A percentile compares a stretch with the other conserved stretches of the same genome.
Evolutionary conservation across 2,888 invertebrate species (phyloP).

Genomic region (Chymomyza amoena): DNA sequence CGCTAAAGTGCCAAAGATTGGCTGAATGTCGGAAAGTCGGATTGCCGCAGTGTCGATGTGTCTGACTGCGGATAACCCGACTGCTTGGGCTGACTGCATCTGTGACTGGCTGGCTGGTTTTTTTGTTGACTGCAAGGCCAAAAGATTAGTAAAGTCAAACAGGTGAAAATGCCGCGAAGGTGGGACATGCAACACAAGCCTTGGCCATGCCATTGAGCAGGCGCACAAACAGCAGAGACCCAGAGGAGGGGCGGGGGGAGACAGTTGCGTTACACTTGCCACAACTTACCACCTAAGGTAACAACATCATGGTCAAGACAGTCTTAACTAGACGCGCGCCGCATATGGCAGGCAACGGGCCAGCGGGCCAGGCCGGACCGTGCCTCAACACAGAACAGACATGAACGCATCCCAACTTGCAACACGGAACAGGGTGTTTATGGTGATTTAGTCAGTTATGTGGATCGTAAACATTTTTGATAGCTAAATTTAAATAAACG

Average conservation of each 20-base stretch:
- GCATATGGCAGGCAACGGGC: slow-evolving; percentile 30
- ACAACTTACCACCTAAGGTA: slow-evolving; percentile 72
- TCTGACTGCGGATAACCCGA: slow-evolving; percentile 23
- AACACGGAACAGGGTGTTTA: slow-evolving; percentile 77
- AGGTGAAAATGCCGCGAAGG: slow-evolving; percentile 26
- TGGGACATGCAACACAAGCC: neutral
- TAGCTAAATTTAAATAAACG: slow-evolving; percentile 78
- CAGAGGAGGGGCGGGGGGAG: neutral
- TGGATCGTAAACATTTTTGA: slow-evolving; percentile 78
- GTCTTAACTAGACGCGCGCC: slow-evolving; percentile 53
- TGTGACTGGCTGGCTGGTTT: neutral
- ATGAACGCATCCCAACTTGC: slow-evolving; percentile 16
- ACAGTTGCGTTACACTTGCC: slow-evolving; percentile 21
- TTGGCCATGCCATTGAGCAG: slow-evolving; percentile 1
- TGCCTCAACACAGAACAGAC: neutral
- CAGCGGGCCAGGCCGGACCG: neutral
- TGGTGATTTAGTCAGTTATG: slow-evolving; percentile 79
- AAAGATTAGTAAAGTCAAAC: slow-evolving; percentile 37
- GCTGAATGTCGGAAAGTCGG: neutral
- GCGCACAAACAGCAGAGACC: slow-evolving; percentile 1
- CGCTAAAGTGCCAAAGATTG: slow-evolving; percentile 71
- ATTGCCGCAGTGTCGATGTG: too few relatives aligned
- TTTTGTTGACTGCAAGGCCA: slow-evolving; percentile 14
- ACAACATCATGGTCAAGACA: slow-evolving; percentile 39
- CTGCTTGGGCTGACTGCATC: neutral